Evolutionary conservation across 2,888 invertebrate genomes (phyloP).

Genomic region (Ophioninae sp.): DNA sequence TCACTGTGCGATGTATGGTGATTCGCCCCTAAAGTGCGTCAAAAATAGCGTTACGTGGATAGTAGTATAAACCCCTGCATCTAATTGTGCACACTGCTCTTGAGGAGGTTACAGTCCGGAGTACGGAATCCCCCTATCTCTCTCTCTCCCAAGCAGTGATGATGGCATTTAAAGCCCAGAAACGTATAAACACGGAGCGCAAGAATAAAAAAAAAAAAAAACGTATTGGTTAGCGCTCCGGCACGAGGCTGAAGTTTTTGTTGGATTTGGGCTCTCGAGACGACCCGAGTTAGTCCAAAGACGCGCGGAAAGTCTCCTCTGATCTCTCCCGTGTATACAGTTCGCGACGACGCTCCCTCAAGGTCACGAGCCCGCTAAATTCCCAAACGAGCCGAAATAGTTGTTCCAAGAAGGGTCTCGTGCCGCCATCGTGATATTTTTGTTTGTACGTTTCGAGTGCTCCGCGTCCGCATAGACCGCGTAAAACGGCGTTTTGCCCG

Average conservation of each 20-base stretch:
- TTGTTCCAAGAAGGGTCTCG: constrained; percentile 68
- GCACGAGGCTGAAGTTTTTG: constrained; percentile 17
- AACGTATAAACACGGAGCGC: neutral
- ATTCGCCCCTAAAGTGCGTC: too few species aligned
- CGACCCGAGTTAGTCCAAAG: neutral
- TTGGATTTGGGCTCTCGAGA: neutral
- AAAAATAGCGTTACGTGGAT: too few species aligned
- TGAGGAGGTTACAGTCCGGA: too few species aligned
- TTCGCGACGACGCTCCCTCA: constrained; percentile 38
- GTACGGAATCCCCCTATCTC: neutral
- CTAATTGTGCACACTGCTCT: too few species aligned
- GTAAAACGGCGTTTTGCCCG: constrained; percentile 49
- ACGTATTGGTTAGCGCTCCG: neutral
- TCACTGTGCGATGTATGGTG: too few species aligned
- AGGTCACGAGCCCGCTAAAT: constrained; percentile 64
- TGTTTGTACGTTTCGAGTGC: constrained; percentile 13
- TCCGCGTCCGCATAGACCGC: constrained; percentile 9
- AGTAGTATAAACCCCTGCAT: too few species aligned
- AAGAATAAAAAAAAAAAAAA: neutral
- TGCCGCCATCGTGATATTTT: neutral
- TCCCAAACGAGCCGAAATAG: constrained; percentile 70
- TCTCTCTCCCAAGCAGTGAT: neutral
- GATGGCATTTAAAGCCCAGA: constrained; percentile 21
- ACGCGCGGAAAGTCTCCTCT: neutral
- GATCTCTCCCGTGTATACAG: neutral